Percentiles rank a stretch among this genome's conserved stretches.
phyloP scores from a whole-genome alignment of 1,140 invertebrate species.

The Amphibalanus amphitrite region DNA sequence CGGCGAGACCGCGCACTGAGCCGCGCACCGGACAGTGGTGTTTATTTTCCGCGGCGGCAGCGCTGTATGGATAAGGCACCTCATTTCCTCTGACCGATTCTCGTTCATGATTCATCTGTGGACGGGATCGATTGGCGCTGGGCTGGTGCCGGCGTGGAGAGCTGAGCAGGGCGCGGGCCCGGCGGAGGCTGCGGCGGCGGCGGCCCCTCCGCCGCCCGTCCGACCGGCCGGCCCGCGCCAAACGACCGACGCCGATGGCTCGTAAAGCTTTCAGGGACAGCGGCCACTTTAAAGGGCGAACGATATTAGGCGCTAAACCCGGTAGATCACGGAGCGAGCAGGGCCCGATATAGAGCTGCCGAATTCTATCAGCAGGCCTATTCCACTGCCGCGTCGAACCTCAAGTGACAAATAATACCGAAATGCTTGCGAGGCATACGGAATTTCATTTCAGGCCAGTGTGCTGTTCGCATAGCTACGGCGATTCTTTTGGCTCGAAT shows the following conservation, averaged over 20 bases:
- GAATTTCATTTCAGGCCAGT: too few species aligned
- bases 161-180: too few species aligned
- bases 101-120: not conserved
- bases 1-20: too few species aligned
- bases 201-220: too few species aligned
- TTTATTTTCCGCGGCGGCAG: not conserved
- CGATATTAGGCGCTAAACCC: not conserved
- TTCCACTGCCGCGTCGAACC: too few species aligned
- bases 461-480: too few species aligned
- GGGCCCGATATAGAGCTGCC: not conserved
- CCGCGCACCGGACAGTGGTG: not conserved
- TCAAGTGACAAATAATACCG: too few species aligned
- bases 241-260: not conserved
- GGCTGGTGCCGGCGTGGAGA: not conserved
- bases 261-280: slow-evolving; percentile 1
- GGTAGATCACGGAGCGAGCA: not conserved
- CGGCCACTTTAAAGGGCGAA: not conserved
- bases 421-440: too few species aligned
- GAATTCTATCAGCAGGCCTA: not conserved
- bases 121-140: not conserved
- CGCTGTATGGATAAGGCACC: not conserved
- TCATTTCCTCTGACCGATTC: not conserved
- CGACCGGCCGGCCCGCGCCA: too few species aligned
- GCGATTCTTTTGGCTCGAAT: too few species aligned
- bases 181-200: too few species aligned